phyloP scores from a whole-genome alignment of 2,888 invertebrate species.

The Muscina levida region DNA sequence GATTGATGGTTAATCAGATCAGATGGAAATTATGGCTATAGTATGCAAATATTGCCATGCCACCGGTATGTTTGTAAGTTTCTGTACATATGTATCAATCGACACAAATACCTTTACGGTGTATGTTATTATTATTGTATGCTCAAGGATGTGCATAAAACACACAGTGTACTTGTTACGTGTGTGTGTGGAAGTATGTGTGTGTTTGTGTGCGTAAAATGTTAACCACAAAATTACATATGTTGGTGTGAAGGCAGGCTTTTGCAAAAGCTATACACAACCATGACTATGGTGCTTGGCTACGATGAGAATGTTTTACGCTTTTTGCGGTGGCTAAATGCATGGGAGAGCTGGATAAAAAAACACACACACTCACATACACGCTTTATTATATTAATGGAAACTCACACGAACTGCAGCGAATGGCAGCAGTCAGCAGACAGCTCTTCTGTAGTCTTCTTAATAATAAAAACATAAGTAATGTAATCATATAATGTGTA shows the following conservation, averaged over 20 bases:
- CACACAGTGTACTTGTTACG: not conserved
- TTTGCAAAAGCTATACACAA: too few species aligned
- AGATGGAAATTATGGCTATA: conserved; percentile 29
- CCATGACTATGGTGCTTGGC: too few species aligned
- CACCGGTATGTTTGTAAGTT: too few species aligned
- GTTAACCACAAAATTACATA: too few species aligned
- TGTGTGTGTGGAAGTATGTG: not conserved
- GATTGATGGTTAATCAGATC: conserved; percentile 30
- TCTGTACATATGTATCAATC: not conserved
- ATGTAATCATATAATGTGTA: not conserved
- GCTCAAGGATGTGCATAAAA: too few species aligned
- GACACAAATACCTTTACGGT: not conserved
- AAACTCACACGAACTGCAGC: not conserved
- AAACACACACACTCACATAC: not conserved
- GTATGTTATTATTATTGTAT: too few species aligned
- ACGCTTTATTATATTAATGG: not conserved
- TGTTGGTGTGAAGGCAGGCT: too few species aligned
- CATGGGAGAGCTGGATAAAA: too few species aligned
- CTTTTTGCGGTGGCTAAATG: too few species aligned
- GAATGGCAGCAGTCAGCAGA: not conserved
- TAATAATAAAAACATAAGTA: conserved; percentile 8
- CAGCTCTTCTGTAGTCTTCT: not conserved
- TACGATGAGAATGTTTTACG: too few species aligned
- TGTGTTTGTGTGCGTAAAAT: too few species aligned
- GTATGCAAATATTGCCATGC: not conserved